Conservation (phyloP, 2,888 invertebrate species). For the Aphodius granarius region DNA sequence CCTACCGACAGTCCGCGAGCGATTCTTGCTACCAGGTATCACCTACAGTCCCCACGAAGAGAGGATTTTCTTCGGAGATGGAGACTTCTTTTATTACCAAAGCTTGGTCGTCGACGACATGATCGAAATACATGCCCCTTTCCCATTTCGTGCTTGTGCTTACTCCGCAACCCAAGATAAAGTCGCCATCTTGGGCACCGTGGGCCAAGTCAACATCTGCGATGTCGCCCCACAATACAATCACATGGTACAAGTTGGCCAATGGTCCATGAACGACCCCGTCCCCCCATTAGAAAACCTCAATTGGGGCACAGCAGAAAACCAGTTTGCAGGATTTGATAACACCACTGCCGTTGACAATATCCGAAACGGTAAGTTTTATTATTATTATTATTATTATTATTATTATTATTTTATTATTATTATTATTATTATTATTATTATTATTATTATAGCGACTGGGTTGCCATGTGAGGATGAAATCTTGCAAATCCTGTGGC, state of each 20-base stretch:
- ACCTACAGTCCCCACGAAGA: background rate
- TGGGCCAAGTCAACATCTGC: background rate
- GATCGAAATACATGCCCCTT: background rate
- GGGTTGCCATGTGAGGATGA: slow-evolving; percentile 53
- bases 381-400: background rate
- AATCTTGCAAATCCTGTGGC: slow-evolving; percentile 14
- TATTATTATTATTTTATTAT: background rate
- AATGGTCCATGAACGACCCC: background rate
- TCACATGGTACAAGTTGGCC: background rate
- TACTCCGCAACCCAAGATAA: background rate
- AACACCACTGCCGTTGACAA: slow-evolving; percentile 9
- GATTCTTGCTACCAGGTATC: background rate
- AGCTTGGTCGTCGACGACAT: background rate
- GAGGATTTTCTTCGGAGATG: background rate
- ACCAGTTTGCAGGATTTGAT: slow-evolving; percentile 88
- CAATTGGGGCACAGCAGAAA: slow-evolving; percentile 90
- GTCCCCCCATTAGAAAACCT: background rate
- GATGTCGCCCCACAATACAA: background rate
- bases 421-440: background rate
- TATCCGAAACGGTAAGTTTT: slow-evolving; percentile 14
- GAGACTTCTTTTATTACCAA: background rate
- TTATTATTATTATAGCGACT: background rate
- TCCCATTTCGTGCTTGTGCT: background rate
- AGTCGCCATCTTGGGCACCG: background rate
- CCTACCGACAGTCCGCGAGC: background rate